Conservation (phyloP, 53 echinoderm and acorn worm genomes). For the Paelopatides confundens region DNA sequence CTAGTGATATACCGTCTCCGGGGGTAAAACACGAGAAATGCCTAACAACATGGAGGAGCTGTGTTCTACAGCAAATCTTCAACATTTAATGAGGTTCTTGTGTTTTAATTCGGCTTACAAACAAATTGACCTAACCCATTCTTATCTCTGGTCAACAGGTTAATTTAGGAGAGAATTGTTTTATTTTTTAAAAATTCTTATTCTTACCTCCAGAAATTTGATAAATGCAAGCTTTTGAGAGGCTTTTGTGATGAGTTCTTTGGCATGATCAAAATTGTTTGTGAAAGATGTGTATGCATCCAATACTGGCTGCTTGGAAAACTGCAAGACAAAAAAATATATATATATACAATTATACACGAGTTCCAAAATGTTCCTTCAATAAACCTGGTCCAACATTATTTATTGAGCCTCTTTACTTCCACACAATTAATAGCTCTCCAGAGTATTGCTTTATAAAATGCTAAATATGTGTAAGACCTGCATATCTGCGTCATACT, state of each 20-base stretch:
- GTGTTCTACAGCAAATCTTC: background rate
- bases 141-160: background rate
- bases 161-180: background rate
- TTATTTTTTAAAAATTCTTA: background rate
- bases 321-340: slow-evolving; percentile 56
- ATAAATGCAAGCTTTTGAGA: slow-evolving; percentile 88
- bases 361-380: too few species aligned
- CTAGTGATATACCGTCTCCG: background rate
- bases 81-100: background rate
- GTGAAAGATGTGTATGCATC: slow-evolving; percentile 97
- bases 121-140: background rate
- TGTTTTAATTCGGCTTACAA: background rate
- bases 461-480: too few species aligned
- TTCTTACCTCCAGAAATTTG: slow-evolving; percentile 91
- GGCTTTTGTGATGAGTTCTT: slow-evolving; percentile 93
- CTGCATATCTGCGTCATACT: too few species aligned
- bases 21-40: background rate
- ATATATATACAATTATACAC: too few species aligned
- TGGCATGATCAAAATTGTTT: slow-evolving; percentile 96
- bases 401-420: too few species aligned
- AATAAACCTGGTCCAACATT: too few species aligned
- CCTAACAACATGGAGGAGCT: background rate
- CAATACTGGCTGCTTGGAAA: slow-evolving; percentile 92
- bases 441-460: too few species aligned
- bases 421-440: too few species aligned